Evolutionary conservation across 2,113 vertebrate genomes (phyloP).

Genomic region (Tylochromis polylepis): DNA sequence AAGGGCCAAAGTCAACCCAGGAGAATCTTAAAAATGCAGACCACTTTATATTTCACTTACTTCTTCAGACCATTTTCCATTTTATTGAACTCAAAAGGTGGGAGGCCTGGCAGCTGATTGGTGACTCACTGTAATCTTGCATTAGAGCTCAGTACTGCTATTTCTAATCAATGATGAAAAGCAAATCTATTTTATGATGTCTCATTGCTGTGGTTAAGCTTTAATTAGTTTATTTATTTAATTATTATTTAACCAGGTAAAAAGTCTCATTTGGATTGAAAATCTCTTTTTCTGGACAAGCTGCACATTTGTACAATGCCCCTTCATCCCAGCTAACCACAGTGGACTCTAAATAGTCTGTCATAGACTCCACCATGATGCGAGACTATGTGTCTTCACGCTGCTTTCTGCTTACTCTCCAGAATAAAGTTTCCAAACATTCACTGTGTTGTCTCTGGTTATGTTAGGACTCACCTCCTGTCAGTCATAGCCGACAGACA

Average conservation of each 20-base stretch:
- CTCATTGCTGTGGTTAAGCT: neutral
- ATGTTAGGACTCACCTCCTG: neutral
- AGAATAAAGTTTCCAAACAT: neutral
- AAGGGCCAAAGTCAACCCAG: neutral
- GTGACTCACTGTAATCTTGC: neutral
- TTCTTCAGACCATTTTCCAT: slow-evolving; percentile 4
- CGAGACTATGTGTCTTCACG: neutral
- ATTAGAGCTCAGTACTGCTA: neutral
- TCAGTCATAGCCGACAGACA: neutral
- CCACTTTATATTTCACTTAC: slow-evolving; percentile 1
- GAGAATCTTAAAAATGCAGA: slow-evolving; percentile 33
- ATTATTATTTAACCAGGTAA: neutral
- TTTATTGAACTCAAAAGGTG: neutral
- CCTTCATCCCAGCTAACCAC: neutral
- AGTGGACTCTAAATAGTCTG: neutral
- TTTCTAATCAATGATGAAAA: neutral
- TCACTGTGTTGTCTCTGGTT: neutral
- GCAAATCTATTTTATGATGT: neutral
- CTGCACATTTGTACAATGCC: neutral
- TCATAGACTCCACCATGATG: neutral
- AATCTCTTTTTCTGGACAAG: neutral
- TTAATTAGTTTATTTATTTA: neutral
- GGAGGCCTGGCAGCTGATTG: neutral
- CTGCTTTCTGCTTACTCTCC: neutral
- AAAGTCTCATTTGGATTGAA: neutral